Percentiles rank a stretch among this genome's conserved stretches.
phyloP scores from a whole-genome alignment of 2,888 invertebrate species.

The Campoplex capitator region DNA sequence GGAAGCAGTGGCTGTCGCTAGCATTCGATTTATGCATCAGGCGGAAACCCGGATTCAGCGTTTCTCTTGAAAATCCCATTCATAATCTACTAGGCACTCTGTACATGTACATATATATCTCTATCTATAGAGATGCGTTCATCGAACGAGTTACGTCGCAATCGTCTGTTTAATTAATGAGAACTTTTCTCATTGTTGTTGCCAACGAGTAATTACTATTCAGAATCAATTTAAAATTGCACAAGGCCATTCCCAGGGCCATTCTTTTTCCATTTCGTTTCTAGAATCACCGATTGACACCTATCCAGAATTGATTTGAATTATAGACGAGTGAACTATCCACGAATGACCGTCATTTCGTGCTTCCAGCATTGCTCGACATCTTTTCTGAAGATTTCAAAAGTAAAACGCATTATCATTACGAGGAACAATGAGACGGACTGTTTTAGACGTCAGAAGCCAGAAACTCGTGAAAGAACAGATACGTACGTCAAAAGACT shows the following conservation, averaged over 20 bases:
- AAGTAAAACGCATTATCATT: background rate
- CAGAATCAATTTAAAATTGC: slow-evolving; percentile 23
- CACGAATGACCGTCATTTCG: background rate
- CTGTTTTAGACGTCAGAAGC: background rate
- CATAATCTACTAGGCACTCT: slow-evolving; percentile 73
- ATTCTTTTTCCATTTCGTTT: slow-evolving; percentile 4
- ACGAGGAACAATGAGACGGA: background rate
- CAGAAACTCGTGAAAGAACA: background rate
- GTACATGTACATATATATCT: slow-evolving; percentile 17
- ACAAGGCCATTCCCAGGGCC: slow-evolving; percentile 3
- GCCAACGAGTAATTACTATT: slow-evolving; percentile 55
- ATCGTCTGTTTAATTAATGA: slow-evolving; percentile 78
- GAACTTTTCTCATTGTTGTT: slow-evolving; percentile 50
- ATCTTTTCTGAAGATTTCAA: background rate
- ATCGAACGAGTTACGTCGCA: slow-evolving; percentile 73
- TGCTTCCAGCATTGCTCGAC: background rate
- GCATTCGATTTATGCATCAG: slow-evolving; percentile 64
- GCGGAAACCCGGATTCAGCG: slow-evolving; percentile 47
- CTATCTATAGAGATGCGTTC: slow-evolving; percentile 61
- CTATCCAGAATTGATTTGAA: background rate
- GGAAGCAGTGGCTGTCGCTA: slow-evolving; percentile 46
- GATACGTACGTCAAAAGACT: slow-evolving; percentile 6
- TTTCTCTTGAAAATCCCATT: slow-evolving; percentile 71
- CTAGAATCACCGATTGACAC: background rate
- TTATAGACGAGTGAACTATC: slow-evolving; percentile 23